Conservation (phyloP, 2,888 invertebrate genomes). For the Saturnia japonica region DNA sequence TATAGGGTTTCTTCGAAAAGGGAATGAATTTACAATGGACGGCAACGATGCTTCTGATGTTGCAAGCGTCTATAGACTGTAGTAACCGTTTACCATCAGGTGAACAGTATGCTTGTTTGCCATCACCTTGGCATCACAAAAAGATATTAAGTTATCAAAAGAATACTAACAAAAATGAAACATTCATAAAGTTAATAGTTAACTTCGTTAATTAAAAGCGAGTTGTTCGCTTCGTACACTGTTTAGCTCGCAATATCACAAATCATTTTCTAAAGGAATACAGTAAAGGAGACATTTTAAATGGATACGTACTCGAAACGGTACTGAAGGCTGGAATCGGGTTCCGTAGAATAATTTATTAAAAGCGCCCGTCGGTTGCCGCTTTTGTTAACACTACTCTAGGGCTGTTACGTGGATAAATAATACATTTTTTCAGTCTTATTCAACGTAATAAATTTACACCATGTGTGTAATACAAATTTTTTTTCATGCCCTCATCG, state of each 20-base stretch:
- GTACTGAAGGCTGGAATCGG: conserved; percentile 55
- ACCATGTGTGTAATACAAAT: neutral
- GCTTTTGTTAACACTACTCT: conserved; percentile 53
- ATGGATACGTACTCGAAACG: conserved; percentile 49
- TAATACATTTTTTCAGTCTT: neutral
- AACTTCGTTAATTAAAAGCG: conserved; percentile 19
- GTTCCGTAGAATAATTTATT: conserved; percentile 67
- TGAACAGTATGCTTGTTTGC: too few relatives aligned
- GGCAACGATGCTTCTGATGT: too few relatives aligned
- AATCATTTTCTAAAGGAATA: conserved; percentile 49
- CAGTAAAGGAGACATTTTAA: conserved; percentile 46
- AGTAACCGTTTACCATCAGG: too few relatives aligned
- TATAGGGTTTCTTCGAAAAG: too few relatives aligned
- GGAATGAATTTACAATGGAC: too few relatives aligned
- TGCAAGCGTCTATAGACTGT: too few relatives aligned
- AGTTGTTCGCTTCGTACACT: conserved; percentile 10
- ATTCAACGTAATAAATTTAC: neutral
- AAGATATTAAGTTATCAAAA: too few relatives aligned
- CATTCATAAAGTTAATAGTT: conserved; percentile 27
- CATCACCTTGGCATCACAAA: too few relatives aligned
- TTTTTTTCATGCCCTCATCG: too few relatives aligned
- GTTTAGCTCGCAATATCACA: conserved; percentile 32
- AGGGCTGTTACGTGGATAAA: conserved; percentile 40
- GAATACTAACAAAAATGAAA: neutral
- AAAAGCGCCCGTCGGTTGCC: conserved; percentile 55